Conservation (phyloP, 2,797 vertebrate species). For the Oophaga sylvatica region DNA sequence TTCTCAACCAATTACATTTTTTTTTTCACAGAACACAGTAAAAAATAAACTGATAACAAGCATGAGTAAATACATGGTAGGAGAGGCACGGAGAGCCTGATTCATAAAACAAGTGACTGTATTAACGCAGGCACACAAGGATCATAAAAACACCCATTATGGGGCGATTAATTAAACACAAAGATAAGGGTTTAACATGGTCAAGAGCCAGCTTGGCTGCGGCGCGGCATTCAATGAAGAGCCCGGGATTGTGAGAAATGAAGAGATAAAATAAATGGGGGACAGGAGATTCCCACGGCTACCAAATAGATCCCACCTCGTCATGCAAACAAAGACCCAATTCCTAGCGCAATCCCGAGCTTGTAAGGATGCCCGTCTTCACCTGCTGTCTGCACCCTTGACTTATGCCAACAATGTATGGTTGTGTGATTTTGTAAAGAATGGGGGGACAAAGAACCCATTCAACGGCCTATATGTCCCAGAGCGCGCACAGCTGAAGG, state of each 20-base stretch:
- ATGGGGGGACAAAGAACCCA: conserved; percentile 14
- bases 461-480: conserved; percentile 17
- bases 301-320: conserved; percentile 27
- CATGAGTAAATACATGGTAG: conserved; percentile 88
- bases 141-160: conserved; percentile 66
- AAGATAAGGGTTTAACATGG: conserved; percentile 63
- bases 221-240: conserved; percentile 61
- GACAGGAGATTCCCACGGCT: conserved; percentile 58
- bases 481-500: background rate
- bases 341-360: conserved; percentile 12
- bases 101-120: conserved; percentile 72
- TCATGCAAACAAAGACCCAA: conserved; percentile 31
- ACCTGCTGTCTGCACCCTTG: conserved; percentile 38
- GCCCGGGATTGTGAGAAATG: conserved; percentile 53
- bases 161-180: conserved; percentile 61
- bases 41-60: conserved; percentile 78
- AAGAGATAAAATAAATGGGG: conserved; percentile 37
- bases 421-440: conserved; percentile 19
- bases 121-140: conserved; percentile 52
- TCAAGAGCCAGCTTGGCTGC: conserved; percentile 59
- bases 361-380: conserved; percentile 15
- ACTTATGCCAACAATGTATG: conserved; percentile 25
- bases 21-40: conserved; percentile 82
- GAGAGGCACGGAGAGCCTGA: conserved; percentile 83
- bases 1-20: conserved; percentile 83